Evolutionary conservation across 2,797 vertebrate genomes (phyloP).

Genomic region (Enteromius paludinosus): DNA sequence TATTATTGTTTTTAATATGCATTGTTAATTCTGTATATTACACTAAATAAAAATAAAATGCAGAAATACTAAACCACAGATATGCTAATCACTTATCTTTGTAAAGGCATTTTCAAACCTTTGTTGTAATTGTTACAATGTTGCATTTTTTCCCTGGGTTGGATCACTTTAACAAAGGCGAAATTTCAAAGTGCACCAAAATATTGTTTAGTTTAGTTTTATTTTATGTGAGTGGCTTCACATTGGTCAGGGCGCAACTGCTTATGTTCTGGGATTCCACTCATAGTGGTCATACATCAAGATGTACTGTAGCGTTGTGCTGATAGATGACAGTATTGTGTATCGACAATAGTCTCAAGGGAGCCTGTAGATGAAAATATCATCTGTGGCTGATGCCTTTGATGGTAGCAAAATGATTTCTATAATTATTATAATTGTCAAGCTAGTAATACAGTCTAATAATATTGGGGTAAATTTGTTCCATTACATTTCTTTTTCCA

Average conservation of each 20-base stretch:
- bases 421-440: too few relatives aligned
- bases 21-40: too few relatives aligned
- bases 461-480: too few relatives aligned
- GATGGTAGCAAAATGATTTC: too few relatives aligned
- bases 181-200: not conserved
- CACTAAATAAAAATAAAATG: too few relatives aligned
- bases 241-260: not conserved
- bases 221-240: not conserved
- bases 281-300: not conserved
- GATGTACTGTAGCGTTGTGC: not conserved
- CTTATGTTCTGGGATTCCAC: not conserved
- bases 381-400: too few relatives aligned
- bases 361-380: too few relatives aligned
- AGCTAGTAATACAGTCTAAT: too few relatives aligned
- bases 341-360: too few relatives aligned
- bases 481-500: too few relatives aligned
- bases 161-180: not conserved
- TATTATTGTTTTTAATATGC: too few relatives aligned
- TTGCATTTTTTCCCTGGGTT: not conserved
- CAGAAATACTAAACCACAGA: not conserved
- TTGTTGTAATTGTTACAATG: not conserved
- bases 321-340: not conserved
- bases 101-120: too few relatives aligned
- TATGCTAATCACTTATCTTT: not conserved
- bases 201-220: not conserved